Evolutionary conservation across 2,888 invertebrate species (phyloP).

Genomic region (Chouioia cunea): DNA sequence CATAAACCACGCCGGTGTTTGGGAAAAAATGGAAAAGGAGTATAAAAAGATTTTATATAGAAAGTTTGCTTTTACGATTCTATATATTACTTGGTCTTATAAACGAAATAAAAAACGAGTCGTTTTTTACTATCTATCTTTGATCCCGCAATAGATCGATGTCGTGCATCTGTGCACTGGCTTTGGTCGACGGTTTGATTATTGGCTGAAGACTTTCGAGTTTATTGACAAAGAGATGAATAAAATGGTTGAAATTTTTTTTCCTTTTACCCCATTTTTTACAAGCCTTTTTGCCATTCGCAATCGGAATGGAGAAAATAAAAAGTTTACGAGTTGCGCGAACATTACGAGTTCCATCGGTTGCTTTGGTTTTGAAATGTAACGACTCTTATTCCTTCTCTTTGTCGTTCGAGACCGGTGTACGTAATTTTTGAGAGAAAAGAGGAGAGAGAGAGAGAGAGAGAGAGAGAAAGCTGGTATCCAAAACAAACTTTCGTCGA

Average conservation of each 20-base stretch:
- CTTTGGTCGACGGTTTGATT: not conserved
- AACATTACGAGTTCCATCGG: constrained; percentile 19
- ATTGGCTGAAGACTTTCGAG: no score
- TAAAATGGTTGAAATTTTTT: not conserved
- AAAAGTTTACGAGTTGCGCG: constrained; percentile 12
- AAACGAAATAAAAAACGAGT: no score
- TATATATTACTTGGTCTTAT: no score
- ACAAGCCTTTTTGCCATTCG: constrained; percentile 11
- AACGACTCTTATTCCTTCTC: constrained; percentile 10
- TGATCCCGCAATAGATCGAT: not conserved
- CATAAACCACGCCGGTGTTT: no score
- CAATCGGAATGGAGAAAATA: constrained; percentile 15
- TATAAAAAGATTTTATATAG: no score
- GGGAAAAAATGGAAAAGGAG: no score
- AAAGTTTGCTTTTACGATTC: no score
- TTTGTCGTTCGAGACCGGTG: not conserved
- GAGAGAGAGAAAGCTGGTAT: no score
- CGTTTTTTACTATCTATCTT: not conserved
- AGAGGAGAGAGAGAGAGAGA: no score
- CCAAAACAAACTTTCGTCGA: constrained; percentile 24
- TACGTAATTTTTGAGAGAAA: constrained; percentile 11
- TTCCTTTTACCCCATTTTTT: constrained; percentile 7
- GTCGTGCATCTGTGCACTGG: not conserved
- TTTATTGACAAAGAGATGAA: no score
- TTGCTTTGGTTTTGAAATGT: constrained; percentile 35